phyloP scores from a whole-genome alignment of 2,888 invertebrate species.

The Cylindroiulus punctatus region DNA sequence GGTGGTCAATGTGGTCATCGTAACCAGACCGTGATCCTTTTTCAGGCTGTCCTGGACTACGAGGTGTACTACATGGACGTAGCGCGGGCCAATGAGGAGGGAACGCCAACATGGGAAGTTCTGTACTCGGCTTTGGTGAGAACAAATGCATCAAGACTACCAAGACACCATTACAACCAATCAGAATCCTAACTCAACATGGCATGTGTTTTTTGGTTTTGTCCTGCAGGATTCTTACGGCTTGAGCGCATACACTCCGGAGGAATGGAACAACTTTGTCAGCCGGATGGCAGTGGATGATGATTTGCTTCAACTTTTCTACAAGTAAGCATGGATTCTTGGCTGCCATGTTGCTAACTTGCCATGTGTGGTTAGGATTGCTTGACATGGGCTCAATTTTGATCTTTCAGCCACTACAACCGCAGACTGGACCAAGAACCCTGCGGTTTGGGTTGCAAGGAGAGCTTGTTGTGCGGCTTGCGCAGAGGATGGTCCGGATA shows the following conservation, averaged over 20 bases:
- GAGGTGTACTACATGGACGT: slow-evolving; percentile 97
- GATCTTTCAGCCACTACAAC: slow-evolving; percentile 4
- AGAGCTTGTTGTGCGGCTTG: neutral
- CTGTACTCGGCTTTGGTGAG: slow-evolving; percentile 76
- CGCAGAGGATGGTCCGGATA: slow-evolving; percentile 26
- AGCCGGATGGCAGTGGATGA: slow-evolving; percentile 88
- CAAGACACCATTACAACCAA: too few relatives aligned
- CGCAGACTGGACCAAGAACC: neutral
- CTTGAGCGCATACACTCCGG: slow-evolving; percentile 84
- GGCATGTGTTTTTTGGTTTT: too few relatives aligned
- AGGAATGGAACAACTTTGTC: slow-evolving; percentile 91
- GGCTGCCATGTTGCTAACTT: too few relatives aligned
- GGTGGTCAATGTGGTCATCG: too few relatives aligned
- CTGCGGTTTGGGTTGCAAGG: neutral
- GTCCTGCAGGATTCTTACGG: slow-evolving; percentile 85
- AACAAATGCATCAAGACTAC: too few relatives aligned
- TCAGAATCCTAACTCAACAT: too few relatives aligned
- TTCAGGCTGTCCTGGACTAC: slow-evolving; percentile 90
- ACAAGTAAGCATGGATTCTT: too few relatives aligned
- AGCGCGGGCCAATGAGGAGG: slow-evolving; percentile 81
- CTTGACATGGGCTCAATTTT: too few relatives aligned
- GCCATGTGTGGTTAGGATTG: too few relatives aligned
- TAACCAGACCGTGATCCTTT: too few relatives aligned
- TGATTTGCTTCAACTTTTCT: slow-evolving; percentile 76
- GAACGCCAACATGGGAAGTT: slow-evolving; percentile 82